Evolutionary conservation across 1,140 invertebrate species (phyloP), one percentile per base, ranked within the genome.

Genomic region (Ganaspis sp.): DNA sequence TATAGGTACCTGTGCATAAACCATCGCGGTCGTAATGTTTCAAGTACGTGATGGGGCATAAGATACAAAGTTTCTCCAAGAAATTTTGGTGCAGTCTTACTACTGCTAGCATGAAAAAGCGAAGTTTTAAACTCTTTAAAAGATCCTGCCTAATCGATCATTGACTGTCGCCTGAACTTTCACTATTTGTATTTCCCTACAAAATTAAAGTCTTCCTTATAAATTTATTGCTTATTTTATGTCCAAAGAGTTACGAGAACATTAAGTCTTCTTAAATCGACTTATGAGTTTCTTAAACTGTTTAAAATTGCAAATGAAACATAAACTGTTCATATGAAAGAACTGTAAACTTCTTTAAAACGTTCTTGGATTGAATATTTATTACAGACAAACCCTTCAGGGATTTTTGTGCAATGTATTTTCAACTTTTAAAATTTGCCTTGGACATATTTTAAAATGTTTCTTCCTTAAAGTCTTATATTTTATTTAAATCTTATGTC

Each of bases 221-320:
- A 64, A 64, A 26, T 64, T 64, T 29, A 64, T 64, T 64, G 58
- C 58, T 29, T 64, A 64, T 34, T 64, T 64, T 64, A 64, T 26
- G 12, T 23, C 58, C 23, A 15, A n/a, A 64, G 58, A 23, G 58
- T 64, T 23, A 64, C 58, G 9, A 8, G 58, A n/a, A n/a, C 23
- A 29, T n/a, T 34, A 64, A 64, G 21, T 12, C 23, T 64, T 64
- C 9, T 54, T 54, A 21, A 6, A 9, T 21, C 23, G 23, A 64
- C 23, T 15, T 26, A 49, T 4, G 17, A 49, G 15, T 49, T 49
- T 49, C 45, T 49, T 49, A 5, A 49, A 49, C 45, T 17, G 45
- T 49, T 49, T 15, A 15, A 49, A 49, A 49, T n/a, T 49, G 8
- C 45, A 4, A 5, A 17, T 17, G 45, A 17, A 17, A 49, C n/a